These are phyloP conservation scores for Agrypnia vestita DNA, from an alignment of 1,140 invertebrate species.

Conservation along the genomic window DNA sequence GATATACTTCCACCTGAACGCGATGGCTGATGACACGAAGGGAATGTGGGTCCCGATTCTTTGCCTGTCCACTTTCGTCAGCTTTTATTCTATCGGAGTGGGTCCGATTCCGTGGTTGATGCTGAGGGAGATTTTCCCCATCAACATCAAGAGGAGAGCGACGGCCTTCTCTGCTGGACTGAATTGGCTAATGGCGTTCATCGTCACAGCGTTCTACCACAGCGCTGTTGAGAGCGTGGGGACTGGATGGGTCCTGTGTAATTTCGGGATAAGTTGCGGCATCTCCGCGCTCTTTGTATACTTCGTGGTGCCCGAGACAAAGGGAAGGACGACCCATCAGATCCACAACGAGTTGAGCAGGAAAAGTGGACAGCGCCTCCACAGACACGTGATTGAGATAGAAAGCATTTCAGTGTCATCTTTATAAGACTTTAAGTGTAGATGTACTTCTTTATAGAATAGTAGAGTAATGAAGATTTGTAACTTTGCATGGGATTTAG, in stretches of 20 bases:
- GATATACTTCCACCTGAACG: constrained; percentile 76
- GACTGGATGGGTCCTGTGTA: constrained; percentile 76
- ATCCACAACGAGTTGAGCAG: constrained; percentile 78
- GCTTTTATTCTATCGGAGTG: constrained; percentile 68
- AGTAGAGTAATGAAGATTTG: too few relatives aligned
- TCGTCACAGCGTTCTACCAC: constrained; percentile 79
- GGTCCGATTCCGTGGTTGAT: constrained; percentile 82
- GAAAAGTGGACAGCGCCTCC: constrained; percentile 67
- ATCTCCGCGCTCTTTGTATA: constrained; percentile 79
- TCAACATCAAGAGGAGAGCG: constrained; percentile 79
- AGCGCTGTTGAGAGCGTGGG: constrained; percentile 74
- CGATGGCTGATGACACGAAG: constrained; percentile 66
- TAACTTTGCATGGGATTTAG: too few relatives aligned
- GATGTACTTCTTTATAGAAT: too few relatives aligned
- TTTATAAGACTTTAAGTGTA: too few relatives aligned
- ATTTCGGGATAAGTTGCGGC: constrained; percentile 79
- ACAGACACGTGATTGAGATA: constrained; percentile 70
- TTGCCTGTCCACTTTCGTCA: constrained; percentile 67
- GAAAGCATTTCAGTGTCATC: constrained; percentile 64
- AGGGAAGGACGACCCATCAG: constrained; percentile 82
- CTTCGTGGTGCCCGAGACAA: constrained; percentile 85
- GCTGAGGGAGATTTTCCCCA: constrained; percentile 77
- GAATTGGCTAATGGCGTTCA: constrained; percentile 82
- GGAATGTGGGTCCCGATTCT: constrained; percentile 68
- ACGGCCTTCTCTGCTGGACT: constrained; percentile 77